These are phyloP conservation scores for Rhynchotus rufescens DNA, from an alignment of 2,797 vertebrate species.

Conservation along the genomic window DNA sequence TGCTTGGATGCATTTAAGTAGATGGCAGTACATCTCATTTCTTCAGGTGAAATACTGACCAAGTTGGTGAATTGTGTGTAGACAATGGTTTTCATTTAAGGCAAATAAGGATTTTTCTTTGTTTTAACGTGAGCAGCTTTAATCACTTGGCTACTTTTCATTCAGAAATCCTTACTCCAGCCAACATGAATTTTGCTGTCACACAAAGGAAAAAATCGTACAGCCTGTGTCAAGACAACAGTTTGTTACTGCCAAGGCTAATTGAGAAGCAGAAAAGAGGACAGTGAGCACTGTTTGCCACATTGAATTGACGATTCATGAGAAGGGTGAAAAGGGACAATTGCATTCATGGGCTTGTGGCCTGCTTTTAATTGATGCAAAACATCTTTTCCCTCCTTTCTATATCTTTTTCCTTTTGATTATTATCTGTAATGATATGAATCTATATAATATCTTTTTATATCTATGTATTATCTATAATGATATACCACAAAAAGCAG, in stretches of 20 bases:
- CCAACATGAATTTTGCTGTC: background rate
- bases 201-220: background rate
- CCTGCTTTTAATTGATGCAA: background rate
- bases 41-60: background rate
- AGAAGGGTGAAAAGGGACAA: background rate
- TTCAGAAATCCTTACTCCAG: slow-evolving; percentile 2
- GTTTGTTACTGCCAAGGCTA: background rate
- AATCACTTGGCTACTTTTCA: background rate
- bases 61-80: background rate
- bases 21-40: background rate
- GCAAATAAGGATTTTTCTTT: background rate
- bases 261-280: background rate
- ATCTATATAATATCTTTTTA: no score
- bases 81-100: background rate
- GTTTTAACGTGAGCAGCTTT: background rate
- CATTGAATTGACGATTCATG: background rate
- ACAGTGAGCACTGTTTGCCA: background rate
- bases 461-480: background rate
- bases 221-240: background rate
- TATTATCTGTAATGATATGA: background rate
- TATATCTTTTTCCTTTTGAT: background rate
- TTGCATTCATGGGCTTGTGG: background rate
- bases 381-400: background rate
- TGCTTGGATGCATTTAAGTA: background rate
- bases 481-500: background rate